Conservation (phyloP, 2,797 vertebrate species). For the Rhinoraja longicauda region DNA sequence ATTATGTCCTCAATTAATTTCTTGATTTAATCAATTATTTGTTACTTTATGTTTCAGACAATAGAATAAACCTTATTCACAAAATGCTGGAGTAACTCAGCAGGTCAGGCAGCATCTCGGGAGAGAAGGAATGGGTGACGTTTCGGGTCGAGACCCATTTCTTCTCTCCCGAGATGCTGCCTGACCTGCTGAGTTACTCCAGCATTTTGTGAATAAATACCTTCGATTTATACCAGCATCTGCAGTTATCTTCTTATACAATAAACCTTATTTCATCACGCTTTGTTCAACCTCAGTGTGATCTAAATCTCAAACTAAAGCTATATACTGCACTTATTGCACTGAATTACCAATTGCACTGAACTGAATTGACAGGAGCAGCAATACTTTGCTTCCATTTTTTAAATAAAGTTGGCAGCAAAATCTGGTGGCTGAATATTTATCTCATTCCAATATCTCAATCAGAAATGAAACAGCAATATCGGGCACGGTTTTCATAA, state of each 20-base stretch:
- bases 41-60: neutral
- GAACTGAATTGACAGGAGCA: neutral
- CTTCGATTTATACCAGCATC: no score
- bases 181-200: no score
- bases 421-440: neutral
- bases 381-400: neutral
- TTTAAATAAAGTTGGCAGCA: neutral
- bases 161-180: no score
- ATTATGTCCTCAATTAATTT: neutral
- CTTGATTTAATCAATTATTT: neutral
- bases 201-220: no score
- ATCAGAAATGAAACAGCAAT: neutral
- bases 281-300: neutral
- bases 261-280: neutral
- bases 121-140: no score
- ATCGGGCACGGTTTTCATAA: no score
- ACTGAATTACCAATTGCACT: neutral
- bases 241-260: no score
- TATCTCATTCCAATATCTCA: neutral
- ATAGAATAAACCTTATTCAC: neutral
- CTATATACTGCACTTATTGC: neutral
- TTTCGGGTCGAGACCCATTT: no score
- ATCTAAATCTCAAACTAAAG: slow-evolving; percentile 22
- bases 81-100: no score
- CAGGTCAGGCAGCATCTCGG: no score